These are phyloP conservation scores for Drosophila tristis DNA, from an alignment of 1,140 invertebrate genomes.

Conservation along the genomic window DNA sequence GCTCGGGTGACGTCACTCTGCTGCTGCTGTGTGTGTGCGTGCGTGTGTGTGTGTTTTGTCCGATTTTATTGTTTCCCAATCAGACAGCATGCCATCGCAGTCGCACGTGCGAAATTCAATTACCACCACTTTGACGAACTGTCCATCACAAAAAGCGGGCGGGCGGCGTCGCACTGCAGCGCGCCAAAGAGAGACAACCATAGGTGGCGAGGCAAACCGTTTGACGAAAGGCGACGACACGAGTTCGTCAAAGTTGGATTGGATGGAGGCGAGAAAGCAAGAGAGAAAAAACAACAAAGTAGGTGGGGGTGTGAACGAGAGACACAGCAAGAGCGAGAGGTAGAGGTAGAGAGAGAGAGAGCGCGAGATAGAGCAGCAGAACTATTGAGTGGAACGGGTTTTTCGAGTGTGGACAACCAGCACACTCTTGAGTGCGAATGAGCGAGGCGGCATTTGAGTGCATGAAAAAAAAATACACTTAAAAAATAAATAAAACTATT, in stretches of 20 bases:
- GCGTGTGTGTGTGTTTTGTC: background rate
- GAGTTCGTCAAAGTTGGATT: conserved; percentile 73
- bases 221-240: conserved; percentile 79
- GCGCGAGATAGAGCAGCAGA: conserved; percentile 19
- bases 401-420: conserved; percentile 58
- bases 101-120: conserved; percentile 68
- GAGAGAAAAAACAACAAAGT: conserved; percentile 43
- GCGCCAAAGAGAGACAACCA: conserved; percentile 60
- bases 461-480: too few species aligned
- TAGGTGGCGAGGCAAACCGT: conserved; percentile 41
- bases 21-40: conserved; percentile 8
- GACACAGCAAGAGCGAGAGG: conserved; percentile 23
- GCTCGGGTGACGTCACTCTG: conserved; percentile 56
- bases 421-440: conserved; percentile 15
- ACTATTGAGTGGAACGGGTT: conserved; percentile 48
- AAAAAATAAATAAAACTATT: too few species aligned
- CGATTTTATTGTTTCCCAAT: conserved; percentile 71
- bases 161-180: conserved; percentile 13
- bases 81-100: conserved; percentile 55
- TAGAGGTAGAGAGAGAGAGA: background rate
- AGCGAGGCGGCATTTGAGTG: conserved; percentile 40
- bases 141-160: conserved; percentile 62
- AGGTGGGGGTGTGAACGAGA: conserved; percentile 45
- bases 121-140: conserved; percentile 83
- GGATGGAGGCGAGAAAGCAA: conserved; percentile 35